Evolutionary conservation across 2,888 invertebrate genomes (phyloP).

Genomic region (Aphelenchoides bicaudatus): DNA sequence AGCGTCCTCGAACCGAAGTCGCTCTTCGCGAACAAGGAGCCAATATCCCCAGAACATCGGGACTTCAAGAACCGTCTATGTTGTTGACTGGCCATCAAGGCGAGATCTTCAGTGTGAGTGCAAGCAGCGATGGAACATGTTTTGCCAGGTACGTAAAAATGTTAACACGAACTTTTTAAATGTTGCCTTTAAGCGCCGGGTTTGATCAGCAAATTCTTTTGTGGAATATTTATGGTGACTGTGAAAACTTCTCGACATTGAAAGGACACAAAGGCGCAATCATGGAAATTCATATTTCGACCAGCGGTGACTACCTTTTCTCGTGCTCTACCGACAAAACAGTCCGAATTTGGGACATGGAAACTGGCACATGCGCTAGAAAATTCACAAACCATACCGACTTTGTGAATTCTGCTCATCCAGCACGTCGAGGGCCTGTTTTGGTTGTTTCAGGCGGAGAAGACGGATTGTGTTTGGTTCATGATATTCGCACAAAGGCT

Average conservation of each 20-base stretch:
- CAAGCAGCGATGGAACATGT: constrained; percentile 92
- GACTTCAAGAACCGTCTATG: constrained; percentile 39
- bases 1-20: constrained; percentile 23
- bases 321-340: constrained; percentile 92
- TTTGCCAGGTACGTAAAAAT: too few species aligned
- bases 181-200: too few species aligned
- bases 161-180: too few species aligned
- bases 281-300: constrained; percentile 73
- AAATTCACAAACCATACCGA: constrained; percentile 66
- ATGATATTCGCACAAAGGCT: constrained; percentile 84
- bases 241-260: constrained; percentile 90
- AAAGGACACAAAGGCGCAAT: constrained; percentile 90
- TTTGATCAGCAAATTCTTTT: too few species aligned
- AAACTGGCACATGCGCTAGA: constrained; percentile 79
- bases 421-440: constrained; percentile 81
- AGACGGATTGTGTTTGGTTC: constrained; percentile 82
- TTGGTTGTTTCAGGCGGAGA: constrained; percentile 88
- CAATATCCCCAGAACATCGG: constrained; percentile 29
- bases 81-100: constrained; percentile 87
- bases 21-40: constrained; percentile 18
- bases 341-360: constrained; percentile 89
- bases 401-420: constrained; percentile 67
- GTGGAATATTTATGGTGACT: constrained; percentile 96
- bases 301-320: constrained; percentile 69
- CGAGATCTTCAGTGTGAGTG: constrained; percentile 85